A percentile compares a stretch with the other conserved stretches of the same genome.
Evolutionary conservation across 2,797 vertebrate species (phyloP).

Genomic region (Xerus rutilus): DNA sequence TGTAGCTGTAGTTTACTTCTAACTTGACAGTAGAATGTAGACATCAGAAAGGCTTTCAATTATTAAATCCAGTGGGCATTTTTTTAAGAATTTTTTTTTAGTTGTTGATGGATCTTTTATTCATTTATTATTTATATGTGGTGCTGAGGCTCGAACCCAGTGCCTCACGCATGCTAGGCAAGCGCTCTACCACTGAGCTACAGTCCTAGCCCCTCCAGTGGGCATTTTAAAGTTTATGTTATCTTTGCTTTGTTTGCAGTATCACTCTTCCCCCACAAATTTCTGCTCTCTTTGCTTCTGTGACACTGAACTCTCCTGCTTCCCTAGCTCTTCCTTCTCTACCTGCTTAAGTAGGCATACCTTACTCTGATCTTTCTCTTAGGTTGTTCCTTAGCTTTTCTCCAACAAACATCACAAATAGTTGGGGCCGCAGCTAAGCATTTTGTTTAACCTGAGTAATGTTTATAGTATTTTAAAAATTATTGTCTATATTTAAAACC

Average conservation of each 20-base stretch:
- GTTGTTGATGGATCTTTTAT: neutral
- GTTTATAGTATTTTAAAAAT: slow-evolving; percentile 27
- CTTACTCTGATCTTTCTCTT: slow-evolving; percentile 61
- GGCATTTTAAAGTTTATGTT: slow-evolving; percentile 47
- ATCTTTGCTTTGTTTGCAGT: neutral
- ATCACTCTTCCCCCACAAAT: neutral
- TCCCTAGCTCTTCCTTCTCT: slow-evolving; percentile 48
- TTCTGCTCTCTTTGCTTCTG: neutral
- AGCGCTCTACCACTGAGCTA: no score
- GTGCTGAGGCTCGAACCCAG: no score
- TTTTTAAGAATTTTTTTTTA: neutral
- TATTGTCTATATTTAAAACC: slow-evolving; percentile 47
- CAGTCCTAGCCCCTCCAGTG: neutral
- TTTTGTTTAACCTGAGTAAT: slow-evolving; percentile 40
- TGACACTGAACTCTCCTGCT: neutral
- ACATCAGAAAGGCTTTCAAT: slow-evolving; percentile 14
- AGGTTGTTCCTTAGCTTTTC: slow-evolving; percentile 37
- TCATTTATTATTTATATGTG: no score
- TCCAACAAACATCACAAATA: neutral
- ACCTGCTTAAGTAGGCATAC: neutral
- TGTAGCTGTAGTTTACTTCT: neutral
- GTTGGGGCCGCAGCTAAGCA: slow-evolving; percentile 9
- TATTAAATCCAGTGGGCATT: neutral
- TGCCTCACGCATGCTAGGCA: no score
- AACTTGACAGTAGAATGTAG: slow-evolving; percentile 18